A percentile compares a stretch with the other conserved stretches of the same genome.
phyloP scores from a whole-genome alignment of 2,888 invertebrate species.

The Cancer borealis region DNA sequence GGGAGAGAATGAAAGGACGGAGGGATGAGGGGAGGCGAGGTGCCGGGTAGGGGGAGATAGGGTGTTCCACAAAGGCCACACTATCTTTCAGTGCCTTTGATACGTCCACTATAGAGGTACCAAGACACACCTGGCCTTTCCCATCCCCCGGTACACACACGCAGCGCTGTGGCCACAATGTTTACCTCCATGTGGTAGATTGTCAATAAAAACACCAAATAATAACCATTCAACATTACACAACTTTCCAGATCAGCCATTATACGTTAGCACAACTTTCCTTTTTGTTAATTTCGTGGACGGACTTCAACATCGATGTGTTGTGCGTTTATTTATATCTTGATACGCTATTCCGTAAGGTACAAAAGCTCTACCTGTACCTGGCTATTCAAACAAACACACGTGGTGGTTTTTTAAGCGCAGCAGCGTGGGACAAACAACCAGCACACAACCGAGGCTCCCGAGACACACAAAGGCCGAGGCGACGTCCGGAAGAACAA shows the following conservation, averaged over 20 bases:
- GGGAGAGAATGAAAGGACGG: neutral
- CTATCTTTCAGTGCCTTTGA: conserved; percentile 24
- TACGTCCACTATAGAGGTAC: neutral
- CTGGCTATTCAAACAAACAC: neutral
- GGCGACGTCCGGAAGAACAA: conserved; percentile 13
- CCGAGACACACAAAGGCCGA: conserved; percentile 2
- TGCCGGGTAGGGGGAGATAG: neutral
- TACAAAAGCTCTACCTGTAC: neutral
- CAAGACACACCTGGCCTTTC: conserved; percentile 28
- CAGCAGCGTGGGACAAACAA: neutral
- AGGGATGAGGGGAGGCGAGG: neutral
- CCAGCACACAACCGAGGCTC: neutral
- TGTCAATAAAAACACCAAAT: neutral
- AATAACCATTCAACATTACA: neutral
- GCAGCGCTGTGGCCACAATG: neutral
- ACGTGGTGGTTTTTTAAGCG: neutral
- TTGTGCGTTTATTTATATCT: neutral
- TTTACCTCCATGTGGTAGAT: neutral
- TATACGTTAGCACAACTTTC: no score
- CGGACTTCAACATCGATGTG: neutral
- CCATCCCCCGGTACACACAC: neutral
- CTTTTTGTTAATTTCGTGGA: neutral
- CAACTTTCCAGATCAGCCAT: neutral
- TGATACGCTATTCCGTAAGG: neutral
- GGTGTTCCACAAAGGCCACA: neutral